Evolutionary conservation across 2,113 vertebrate species (phyloP).

Genomic region (Halichoerus grypus): DNA sequence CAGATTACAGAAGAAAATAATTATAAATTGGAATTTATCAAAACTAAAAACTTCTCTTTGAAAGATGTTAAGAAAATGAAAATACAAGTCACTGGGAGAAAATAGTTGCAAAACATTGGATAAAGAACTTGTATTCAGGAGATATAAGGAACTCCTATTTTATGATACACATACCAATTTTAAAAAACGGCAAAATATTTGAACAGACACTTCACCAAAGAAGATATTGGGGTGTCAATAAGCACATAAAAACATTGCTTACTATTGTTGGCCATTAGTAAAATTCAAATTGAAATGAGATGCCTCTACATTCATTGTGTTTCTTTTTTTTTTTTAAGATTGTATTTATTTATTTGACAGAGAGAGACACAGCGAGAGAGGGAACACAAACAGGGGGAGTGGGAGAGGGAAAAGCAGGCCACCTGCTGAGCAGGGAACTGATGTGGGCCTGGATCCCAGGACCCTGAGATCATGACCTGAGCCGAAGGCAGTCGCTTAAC

Average conservation of each 20-base stretch:
- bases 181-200: neutral
- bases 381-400: too few relatives aligned
- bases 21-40: neutral
- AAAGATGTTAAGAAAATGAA: slow-evolving; percentile 44
- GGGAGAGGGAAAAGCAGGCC: too few relatives aligned
- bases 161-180: neutral
- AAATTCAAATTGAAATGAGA: slow-evolving; percentile 38
- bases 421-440: too few relatives aligned
- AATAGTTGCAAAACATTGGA: neutral
- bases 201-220: neutral
- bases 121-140: neutral
- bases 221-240: neutral
- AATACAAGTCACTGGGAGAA: neutral
- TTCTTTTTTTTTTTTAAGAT: too few relatives aligned
- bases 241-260: neutral
- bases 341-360: too few relatives aligned
- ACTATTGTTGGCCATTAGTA: neutral
- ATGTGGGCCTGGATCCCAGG: too few relatives aligned
- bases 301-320: neutral
- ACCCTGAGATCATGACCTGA: too few relatives aligned
- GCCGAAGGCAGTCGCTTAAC: too few relatives aligned
- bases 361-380: too few relatives aligned
- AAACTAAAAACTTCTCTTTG: neutral
- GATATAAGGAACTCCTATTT: neutral
- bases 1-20: slow-evolving; percentile 3